Conservation (phyloP, 2,797 vertebrate genomes). For the Pempheris klunzingeri region DNA sequence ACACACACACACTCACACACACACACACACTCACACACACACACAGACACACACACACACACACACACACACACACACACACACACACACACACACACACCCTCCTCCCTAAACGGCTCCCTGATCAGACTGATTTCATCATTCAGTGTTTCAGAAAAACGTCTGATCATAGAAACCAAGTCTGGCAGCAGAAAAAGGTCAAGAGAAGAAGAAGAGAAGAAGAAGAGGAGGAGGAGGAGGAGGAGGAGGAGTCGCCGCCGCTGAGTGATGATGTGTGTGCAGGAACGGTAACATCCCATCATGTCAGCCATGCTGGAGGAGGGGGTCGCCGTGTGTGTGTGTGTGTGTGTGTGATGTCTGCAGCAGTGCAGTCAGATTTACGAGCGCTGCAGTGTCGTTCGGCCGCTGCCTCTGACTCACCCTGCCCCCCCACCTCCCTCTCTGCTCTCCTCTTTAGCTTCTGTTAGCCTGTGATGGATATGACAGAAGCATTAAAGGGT, state of each 20-base stretch:
- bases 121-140: too few relatives aligned
- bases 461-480: slow-evolving; percentile 12
- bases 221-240: slow-evolving; percentile 11
- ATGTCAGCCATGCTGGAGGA: slow-evolving; percentile 48
- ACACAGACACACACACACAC: too few relatives aligned
- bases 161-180: too few relatives aligned
- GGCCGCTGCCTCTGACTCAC: slow-evolving; percentile 56
- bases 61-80: too few relatives aligned
- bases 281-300: slow-evolving; percentile 20
- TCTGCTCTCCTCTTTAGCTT: background rate
- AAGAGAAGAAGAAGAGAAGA: too few relatives aligned
- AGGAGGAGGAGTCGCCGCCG: background rate
- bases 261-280: slow-evolving; percentile 18
- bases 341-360: slow-evolving; percentile 38
- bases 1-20: too few relatives aligned
- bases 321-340: slow-evolving; percentile 31
- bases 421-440: slow-evolving; percentile 3
- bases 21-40: too few relatives aligned
- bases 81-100: too few relatives aligned
- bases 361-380: slow-evolving; percentile 79
- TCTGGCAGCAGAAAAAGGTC: too few relatives aligned
- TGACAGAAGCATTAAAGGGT: too few relatives aligned
- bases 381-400: slow-evolving; percentile 74
- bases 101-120: too few relatives aligned
- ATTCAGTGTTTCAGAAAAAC: too few relatives aligned